Percentiles rank a stretch among this genome's conserved stretches.
Evolutionary conservation across 2,888 invertebrate species (phyloP).

Genomic region (Zygothrica quintamaculata): DNA sequence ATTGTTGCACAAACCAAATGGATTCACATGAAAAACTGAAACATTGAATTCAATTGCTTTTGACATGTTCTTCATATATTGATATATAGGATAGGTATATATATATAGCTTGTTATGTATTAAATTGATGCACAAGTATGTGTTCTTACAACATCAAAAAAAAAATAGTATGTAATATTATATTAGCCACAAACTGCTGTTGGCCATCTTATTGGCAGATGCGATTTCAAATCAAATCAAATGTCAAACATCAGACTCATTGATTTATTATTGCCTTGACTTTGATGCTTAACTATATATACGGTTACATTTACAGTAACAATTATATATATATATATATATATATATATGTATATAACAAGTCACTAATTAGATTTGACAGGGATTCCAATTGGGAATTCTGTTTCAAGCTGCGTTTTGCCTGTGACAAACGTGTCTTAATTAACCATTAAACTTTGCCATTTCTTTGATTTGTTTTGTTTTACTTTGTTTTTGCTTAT

Average conservation of each 20-base stretch:
- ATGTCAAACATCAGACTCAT: conserved; percentile 18
- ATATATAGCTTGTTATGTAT: too few relatives aligned
- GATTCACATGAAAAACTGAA: conserved; percentile 1
- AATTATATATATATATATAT: conserved; percentile 13
- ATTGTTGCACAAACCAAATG: conserved; percentile 13
- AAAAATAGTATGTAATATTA: too few relatives aligned
- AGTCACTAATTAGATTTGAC: conserved; percentile 30
- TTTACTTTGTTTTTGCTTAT: conserved; percentile 5
- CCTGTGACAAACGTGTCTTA: not conserved
- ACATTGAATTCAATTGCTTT: too few relatives aligned
- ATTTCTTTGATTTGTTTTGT: not conserved
- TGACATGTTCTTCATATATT: too few relatives aligned
- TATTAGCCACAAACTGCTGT: not conserved
- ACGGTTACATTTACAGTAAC: conserved; percentile 2
- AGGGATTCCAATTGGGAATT: conserved; percentile 33
- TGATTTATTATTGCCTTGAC: conserved; percentile 26
- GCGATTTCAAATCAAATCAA: conserved; percentile 11
- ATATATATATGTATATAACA: conserved; percentile 1
- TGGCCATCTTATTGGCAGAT: not conserved
- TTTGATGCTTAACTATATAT: conserved; percentile 26
- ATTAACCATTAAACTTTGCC: conserved; percentile 25
- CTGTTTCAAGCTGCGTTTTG: conserved; percentile 5
- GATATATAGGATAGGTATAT: too few relatives aligned
- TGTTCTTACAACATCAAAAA: too few relatives aligned
- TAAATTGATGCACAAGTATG: too few relatives aligned